Conservation (phyloP, 2,113 vertebrate genomes). For the Podarcis raffonei region DNA sequence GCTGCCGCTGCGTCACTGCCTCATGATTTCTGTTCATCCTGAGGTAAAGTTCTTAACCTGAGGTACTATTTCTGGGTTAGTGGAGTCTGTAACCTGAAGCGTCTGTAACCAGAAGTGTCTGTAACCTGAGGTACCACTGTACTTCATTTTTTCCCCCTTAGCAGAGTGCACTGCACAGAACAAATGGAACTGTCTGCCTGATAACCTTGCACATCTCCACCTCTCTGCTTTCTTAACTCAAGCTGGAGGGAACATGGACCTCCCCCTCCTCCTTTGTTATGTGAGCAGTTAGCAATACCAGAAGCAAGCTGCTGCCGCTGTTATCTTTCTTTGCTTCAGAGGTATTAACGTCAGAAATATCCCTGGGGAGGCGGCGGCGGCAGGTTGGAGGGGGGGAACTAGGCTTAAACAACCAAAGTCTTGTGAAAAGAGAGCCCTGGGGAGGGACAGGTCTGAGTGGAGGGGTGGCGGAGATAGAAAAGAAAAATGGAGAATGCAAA, state of each 20-base stretch:
- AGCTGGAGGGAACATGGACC: conserved; percentile 10
- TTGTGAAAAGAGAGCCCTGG: conserved; percentile 55
- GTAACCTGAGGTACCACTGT: too few species aligned
- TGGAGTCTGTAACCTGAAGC: too few species aligned
- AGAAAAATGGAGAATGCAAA: conserved; percentile 41
- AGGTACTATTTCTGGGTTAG: too few species aligned
- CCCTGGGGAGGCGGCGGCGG: not conserved
- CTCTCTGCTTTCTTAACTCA: not conserved
- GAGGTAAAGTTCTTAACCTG: too few species aligned
- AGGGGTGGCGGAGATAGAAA: not conserved
- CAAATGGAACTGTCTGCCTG: not conserved
- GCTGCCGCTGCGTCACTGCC: too few species aligned
- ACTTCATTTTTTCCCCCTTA: too few species aligned
- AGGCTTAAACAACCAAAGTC: conserved; percentile 51
- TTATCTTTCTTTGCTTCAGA: conserved; percentile 29
- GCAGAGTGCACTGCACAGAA: not conserved
- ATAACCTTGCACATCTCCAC: conserved; percentile 29
- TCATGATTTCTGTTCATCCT: too few species aligned
- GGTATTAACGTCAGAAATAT: conserved; percentile 8
- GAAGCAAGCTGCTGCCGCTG: not conserved
- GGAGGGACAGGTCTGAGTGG: conserved; percentile 46
- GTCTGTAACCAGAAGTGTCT: too few species aligned
- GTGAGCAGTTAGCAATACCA: not conserved
- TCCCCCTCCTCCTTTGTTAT: not conserved
- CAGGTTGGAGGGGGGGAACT: not conserved